Conservation (phyloP, 2,797 vertebrate genomes). For the Premnoplex brunnescens region DNA sequence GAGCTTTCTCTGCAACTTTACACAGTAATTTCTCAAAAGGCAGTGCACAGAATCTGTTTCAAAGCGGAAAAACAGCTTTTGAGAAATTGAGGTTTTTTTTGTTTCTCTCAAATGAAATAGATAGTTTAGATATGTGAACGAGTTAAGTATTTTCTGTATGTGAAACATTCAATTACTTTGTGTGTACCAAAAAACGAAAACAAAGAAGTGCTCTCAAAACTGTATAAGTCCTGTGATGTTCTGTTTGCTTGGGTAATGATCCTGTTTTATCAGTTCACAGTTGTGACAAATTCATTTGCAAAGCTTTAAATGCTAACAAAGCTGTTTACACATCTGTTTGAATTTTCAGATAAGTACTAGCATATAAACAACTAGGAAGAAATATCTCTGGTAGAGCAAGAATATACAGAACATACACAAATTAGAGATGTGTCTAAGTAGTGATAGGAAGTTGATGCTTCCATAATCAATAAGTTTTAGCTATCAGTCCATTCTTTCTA, state of each 20-base stretch:
- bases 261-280: neutral
- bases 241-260: neutral
- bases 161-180: neutral
- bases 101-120: neutral
- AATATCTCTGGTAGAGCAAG: neutral
- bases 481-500: neutral
- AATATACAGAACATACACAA: neutral
- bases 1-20: constrained; percentile 7
- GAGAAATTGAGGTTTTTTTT: neutral
- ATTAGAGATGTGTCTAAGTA: neutral
- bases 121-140: neutral
- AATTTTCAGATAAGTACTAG: neutral
- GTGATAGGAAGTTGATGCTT: neutral
- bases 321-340: neutral
- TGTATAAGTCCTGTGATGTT: neutral
- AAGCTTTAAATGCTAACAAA: neutral
- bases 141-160: neutral
- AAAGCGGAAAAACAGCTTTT: neutral
- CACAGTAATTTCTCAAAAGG: neutral
- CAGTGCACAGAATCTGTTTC: neutral
- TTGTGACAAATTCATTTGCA: neutral
- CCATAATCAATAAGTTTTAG: neutral
- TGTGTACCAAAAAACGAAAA: neutral
- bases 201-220: neutral
- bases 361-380: neutral